These are phyloP conservation scores for Phenganax marumi DNA, from an alignment of 92 coral and sea anemone species.

Conservation along the genomic window DNA sequence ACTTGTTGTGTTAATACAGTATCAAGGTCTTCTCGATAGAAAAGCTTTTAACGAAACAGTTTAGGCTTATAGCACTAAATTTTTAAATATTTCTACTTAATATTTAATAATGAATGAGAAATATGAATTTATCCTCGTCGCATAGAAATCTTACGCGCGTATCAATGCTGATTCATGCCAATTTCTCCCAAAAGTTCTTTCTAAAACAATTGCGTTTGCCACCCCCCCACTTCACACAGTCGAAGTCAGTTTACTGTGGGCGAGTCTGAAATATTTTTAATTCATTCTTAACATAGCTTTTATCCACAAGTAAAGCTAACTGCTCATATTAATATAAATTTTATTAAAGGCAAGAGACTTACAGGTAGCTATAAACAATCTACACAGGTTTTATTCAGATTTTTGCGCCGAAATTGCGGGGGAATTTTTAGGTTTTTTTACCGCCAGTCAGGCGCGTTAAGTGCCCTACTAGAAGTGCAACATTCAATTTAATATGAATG, in stretches of 20 bases:
- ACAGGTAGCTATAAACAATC: conserved; percentile 11
- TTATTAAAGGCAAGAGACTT: conserved; percentile 2
- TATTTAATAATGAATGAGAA: neutral
- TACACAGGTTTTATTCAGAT: neutral
- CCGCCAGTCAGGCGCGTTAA: conserved; percentile 35
- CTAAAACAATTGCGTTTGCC: conserved; percentile 35
- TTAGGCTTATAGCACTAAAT: neutral
- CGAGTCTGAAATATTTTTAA: conserved; percentile 97
- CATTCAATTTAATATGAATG: conserved; percentile 70
- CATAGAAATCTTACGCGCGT: neutral
- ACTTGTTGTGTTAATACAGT: neutral
- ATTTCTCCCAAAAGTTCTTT: conserved; percentile 27
- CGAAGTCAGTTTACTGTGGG: conserved; percentile 89
- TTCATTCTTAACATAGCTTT: conserved; percentile 97
- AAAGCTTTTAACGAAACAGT: neutral
- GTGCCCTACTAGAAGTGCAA: neutral
- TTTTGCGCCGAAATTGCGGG: conserved; percentile 2
- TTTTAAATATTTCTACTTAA: too few species aligned
- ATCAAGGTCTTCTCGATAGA: neutral
- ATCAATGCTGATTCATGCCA: neutral
- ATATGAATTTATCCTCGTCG: neutral
- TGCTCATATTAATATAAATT: conserved; percentile 38
- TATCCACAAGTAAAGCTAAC: conserved; percentile 63
- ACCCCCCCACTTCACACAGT: conserved; percentile 87
- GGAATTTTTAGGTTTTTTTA: conserved; percentile 32